phyloP scores from a whole-genome alignment of 2,113 vertebrate species.

The Sorex fumeus region DNA sequence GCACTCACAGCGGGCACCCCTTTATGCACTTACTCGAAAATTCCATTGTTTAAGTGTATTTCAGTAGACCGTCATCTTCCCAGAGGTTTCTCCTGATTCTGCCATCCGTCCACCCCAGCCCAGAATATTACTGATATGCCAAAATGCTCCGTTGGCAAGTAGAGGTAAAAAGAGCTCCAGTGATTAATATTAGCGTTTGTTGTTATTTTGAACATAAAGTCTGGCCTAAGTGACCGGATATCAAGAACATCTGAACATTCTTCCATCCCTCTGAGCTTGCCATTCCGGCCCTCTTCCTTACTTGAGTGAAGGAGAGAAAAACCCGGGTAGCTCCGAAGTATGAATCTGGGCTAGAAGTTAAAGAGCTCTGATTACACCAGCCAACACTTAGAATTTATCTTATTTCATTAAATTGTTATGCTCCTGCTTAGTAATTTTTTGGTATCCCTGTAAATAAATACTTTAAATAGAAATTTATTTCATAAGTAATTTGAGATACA shows the following conservation, averaged over 20 bases:
- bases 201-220: slow-evolving; percentile 69
- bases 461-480: slow-evolving; percentile 35
- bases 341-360: slow-evolving; percentile 9
- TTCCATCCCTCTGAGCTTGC: neutral
- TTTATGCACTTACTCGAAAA: slow-evolving; percentile 38
- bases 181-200: slow-evolving; percentile 61
- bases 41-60: slow-evolving; percentile 61
- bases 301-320: neutral
- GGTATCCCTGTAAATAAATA: slow-evolving; percentile 8
- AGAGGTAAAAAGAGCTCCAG: slow-evolving; percentile 70
- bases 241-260: neutral
- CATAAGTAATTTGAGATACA: neutral
- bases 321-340: neutral
- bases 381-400: neutral
- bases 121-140: slow-evolving; percentile 68
- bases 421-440: neutral
- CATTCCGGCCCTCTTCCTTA: neutral
- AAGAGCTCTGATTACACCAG: slow-evolving; percentile 4
- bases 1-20: slow-evolving; percentile 6
- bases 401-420: neutral
- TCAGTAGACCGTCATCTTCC: slow-evolving; percentile 67
- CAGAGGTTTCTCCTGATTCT: slow-evolving; percentile 64
- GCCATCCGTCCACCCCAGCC: slow-evolving; percentile 35
- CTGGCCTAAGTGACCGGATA: neutral
- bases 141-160: slow-evolving; percentile 71